Base-by-base conservation (phyloP, 2,888 invertebrate species). In the Torymus aiolomorphi region DNA sequence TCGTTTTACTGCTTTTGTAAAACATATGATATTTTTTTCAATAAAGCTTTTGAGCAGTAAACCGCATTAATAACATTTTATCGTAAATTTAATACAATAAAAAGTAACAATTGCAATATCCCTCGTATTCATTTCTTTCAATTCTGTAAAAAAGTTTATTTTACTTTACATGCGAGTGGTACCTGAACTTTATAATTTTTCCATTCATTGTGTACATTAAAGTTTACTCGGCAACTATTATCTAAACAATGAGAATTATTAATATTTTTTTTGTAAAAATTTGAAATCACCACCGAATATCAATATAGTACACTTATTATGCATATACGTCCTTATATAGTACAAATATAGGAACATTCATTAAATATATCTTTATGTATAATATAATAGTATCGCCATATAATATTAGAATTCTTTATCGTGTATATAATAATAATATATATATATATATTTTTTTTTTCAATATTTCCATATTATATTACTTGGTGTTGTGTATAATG, bases 341-440 rank as follows among this genome's bases (percentile, higher is more conserved):
- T 89, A 89, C 88, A 90, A 90, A 90, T 90, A 90, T 90, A 90
- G 90, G 89, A 90, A 90, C 90, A 90, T 90, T 89, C 88, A 90
- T 90, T 89, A 89, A 90, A 90, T 90, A 90, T 89, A 89, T 89
- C 85, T 88, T 87, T 84, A 86, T 86, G 83, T 86, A 86, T 87
- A 86, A 86, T 87, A 85, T 87, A 84, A 84, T 87, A 84, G 85
- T 86, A 87, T 87, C 86, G 83, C 86, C 86, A 84, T 84, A 86
- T 85, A 85, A 82, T 85, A 84, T 86, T 80, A 70, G 59, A 78
- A 75, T 82, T 84, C 74, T 82, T 83, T 72, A 77, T 82, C 80
- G 77, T 84, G 82, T 83, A 67, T 82, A 83, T 83, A 84, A 78
- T 78, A 73, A 77, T 76, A 69, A 76, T 67, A 54, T 52, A 56